Evolutionary conservation across 2,797 vertebrate species (phyloP).

Genomic region (Sparidentex hasta): DNA sequence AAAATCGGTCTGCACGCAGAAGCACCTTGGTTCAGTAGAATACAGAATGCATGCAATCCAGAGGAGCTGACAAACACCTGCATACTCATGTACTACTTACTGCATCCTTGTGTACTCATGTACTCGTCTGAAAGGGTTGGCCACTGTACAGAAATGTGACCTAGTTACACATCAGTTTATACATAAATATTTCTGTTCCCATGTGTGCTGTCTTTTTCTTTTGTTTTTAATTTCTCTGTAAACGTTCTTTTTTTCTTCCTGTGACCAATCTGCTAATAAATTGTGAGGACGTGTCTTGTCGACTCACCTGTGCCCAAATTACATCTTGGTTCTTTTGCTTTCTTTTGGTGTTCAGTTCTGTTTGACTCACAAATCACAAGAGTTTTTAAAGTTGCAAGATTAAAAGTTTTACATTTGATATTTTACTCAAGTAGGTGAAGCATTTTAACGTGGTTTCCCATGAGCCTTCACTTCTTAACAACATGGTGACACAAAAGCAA

Average conservation of each 20-base stretch:
- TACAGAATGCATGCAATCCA: slow-evolving; percentile 75
- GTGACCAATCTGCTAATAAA: slow-evolving; percentile 86
- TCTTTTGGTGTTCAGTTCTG: slow-evolving; percentile 39
- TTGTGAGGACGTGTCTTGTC: slow-evolving; percentile 76
- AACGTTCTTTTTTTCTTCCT: slow-evolving; percentile 63
- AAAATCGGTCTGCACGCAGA: slow-evolving; percentile 70
- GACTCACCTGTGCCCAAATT: slow-evolving; percentile 70
- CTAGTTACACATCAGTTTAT: slow-evolving; percentile 48
- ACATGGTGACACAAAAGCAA: background rate
- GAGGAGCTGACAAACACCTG: slow-evolving; percentile 65
- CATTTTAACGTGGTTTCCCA: slow-evolving; percentile 1
- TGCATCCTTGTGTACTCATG: slow-evolving; percentile 55
- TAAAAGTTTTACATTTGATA: slow-evolving; percentile 11
- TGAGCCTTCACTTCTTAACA: background rate
- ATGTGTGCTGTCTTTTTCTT: slow-evolving; percentile 50
- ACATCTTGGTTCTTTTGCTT: slow-evolving; percentile 57
- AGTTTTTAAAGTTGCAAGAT: slow-evolving; percentile 6
- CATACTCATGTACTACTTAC: slow-evolving; percentile 54
- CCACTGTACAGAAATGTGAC: slow-evolving; percentile 72
- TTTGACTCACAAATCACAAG: slow-evolving; percentile 4
- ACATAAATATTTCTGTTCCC: slow-evolving; percentile 65
- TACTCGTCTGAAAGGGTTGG: slow-evolving; percentile 47
- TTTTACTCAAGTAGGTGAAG: slow-evolving; percentile 29
- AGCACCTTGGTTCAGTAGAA: slow-evolving; percentile 81
- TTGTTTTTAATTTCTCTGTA: slow-evolving; percentile 70